Base-by-base conservation (phyloP, 2,888 invertebrate species). In the Gisinianus flammeolus region DNA sequence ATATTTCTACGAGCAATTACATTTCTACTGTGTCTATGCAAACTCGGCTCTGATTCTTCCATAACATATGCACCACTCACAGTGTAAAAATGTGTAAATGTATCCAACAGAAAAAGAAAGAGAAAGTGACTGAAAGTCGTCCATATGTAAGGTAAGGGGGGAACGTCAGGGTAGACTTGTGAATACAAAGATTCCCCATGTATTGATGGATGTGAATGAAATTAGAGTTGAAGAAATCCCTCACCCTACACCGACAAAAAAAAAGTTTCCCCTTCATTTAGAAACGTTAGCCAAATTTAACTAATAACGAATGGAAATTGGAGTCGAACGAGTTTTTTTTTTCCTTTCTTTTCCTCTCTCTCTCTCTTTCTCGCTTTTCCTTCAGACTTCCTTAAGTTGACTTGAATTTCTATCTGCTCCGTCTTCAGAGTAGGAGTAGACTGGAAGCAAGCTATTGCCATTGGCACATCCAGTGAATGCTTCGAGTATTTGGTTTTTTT, bases 251-350 rank as follows among this genome's bases (percentile, higher is more conserved):
- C 67, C 33, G 33, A 5, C 2, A 62, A 28, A 22, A 68, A 30
- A 77, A 82, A 83, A 82, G 79, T 80, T 81, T 82, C 77, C 78
- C 80, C 81, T 79, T 80, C 79, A 80, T 80, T 82, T 79, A 70
- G 77, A 79, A 76, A 77, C 80, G 80, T 81, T 82, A 80, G 79
- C 79, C 79, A 81, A 81, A 82, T 83, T 83, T 80, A 82, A 82
- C 82, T 83, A 83, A 83, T 83, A 82, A 83, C 76, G 72, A 81
- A 83, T 82, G 83, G 80, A 83, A 83, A 83, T 83, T 81, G 80
- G 79, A 78, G 75, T 66, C 67, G 77, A 76, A 58, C 52, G 76
- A 74, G 67, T 44, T 69, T 62, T 71, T 52, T 69, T 56, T 62
- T 31, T 56, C 28, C n/a, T 52, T 72, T 71, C 24, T 58, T 62